Base-by-base conservation (phyloP, 2,888 invertebrate genomes). In the Sthenelais limicola region DNA sequence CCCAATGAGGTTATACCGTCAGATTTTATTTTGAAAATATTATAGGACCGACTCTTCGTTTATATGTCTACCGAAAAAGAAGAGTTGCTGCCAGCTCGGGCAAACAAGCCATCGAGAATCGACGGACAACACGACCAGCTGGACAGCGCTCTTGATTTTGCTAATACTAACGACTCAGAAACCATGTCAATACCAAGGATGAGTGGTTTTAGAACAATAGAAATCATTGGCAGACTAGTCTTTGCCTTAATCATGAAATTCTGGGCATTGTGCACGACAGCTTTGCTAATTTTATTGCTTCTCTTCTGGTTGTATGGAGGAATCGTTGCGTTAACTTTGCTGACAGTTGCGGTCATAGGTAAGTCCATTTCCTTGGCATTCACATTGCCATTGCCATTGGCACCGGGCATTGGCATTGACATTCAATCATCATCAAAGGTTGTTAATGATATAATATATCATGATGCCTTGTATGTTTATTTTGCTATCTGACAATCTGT, bases 291-390 rank as follows among this genome's bases (percentile, higher is more conserved):
- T 69, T 92, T 94, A 86, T 91, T 94, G 81, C 85, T 95, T 77
- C 90, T 94, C 56, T 95, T 93, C 89, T 95, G 94, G 92, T 91
- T 93, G 80, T 94, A 94, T 87, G 95, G 95, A 71, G 92, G 93
- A 81, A 84, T 93, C 73, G 89, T 93, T 78, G 92, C 94, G 24
- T 91, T 94, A 78, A 87, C 91, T 47, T 90, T 94, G 71, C 90
- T 95, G 74, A 89, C 91, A 78, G 89, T 92, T 73, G 93, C 94
- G 69, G 88, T 92, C 54, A 90, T 93, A 88, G 93, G 95, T 94
- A 90, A 88, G 85, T 71, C 54, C 30, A 24, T 32, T 24, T 24
- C 24, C 7, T 43, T 43, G 43, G 43, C 12, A 12, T 43, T 43
- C 12, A 43, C 43, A 43, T 43, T 43, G 9, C 15, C 15, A 43